Conservation (phyloP, 2,888 invertebrate species). For the Ophion ventricosus region DNA sequence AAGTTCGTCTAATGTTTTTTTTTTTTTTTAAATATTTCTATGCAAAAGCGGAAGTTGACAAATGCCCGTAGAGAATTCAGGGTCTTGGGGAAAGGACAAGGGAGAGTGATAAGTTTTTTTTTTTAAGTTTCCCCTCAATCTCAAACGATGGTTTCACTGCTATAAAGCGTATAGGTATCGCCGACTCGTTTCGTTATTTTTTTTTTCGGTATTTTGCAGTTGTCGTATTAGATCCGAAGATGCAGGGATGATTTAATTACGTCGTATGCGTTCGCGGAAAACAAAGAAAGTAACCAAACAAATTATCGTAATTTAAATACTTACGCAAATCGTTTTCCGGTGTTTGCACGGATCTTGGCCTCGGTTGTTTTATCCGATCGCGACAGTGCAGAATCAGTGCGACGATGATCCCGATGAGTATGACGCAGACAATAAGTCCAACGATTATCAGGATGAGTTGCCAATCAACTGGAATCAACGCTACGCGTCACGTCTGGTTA, state of each 20-base stretch:
- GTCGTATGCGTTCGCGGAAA: conserved; percentile 11
- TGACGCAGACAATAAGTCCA: conserved; percentile 93
- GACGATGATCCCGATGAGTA: conserved; percentile 92
- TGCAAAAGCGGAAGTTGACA: conserved; percentile 16
- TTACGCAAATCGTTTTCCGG: conserved; percentile 82
- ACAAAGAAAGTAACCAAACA: conserved; percentile 29
- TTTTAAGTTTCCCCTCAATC: conserved; percentile 27
- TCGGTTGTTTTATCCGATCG: conserved; percentile 82
- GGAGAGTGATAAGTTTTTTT: conserved; percentile 23
- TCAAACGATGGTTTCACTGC: conserved; percentile 31
- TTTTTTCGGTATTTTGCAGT: background rate
- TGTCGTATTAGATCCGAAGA: conserved; percentile 8
- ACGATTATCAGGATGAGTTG: conserved; percentile 88
- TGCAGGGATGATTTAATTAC: conserved; percentile 37
- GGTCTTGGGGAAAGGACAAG: background rate
- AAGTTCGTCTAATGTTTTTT: background rate
- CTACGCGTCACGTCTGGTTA: conserved; percentile 80
- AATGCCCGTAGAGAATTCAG: conserved; percentile 11
- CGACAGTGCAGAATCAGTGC: conserved; percentile 93
- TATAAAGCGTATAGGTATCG: conserved; percentile 46
- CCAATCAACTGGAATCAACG: conserved; percentile 83
- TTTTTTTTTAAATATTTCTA: too few species aligned
- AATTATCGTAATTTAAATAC: conserved; percentile 70
- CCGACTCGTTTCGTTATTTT: conserved; percentile 8
- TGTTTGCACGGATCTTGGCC: conserved; percentile 78